Evolutionary conservation across 2,797 vertebrate genomes (phyloP).

Genomic region (Sciurus carolinensis): DNA sequence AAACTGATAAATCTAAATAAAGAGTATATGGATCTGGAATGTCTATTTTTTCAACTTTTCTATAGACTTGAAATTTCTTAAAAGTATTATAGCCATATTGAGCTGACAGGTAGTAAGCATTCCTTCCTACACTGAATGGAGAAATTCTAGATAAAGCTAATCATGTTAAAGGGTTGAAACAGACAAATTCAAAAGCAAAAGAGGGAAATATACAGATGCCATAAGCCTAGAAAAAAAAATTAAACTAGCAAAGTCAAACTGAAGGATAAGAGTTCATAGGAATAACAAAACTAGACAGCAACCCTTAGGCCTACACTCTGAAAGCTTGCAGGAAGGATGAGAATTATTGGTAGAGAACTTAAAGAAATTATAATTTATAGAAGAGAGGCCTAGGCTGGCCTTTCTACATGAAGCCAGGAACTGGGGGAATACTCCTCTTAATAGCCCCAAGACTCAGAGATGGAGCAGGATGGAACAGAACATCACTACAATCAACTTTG

Average conservation of each 20-base stretch:
- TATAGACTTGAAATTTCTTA: neutral
- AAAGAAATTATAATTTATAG: neutral
- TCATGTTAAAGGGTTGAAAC: constrained; percentile 22
- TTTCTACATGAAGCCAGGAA: neutral
- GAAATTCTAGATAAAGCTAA: constrained; percentile 55
- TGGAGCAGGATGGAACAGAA: neutral
- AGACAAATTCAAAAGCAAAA: constrained; percentile 27
- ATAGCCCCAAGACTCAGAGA: neutral
- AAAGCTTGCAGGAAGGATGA: constrained; percentile 10
- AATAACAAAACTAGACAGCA: neutral
- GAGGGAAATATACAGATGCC: constrained; percentile 32
- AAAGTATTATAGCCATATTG: neutral
- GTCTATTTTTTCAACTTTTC: constrained; percentile 15
- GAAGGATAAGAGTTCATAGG: neutral
- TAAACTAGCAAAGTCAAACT: constrained; percentile 20
- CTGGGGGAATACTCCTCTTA: neutral
- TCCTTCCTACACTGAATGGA: neutral
- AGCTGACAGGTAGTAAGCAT: neutral
- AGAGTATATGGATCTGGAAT: neutral
- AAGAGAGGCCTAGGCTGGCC: neutral
- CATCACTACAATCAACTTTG: neutral
- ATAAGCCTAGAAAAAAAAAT: constrained; percentile 38
- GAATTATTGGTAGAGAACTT: neutral
- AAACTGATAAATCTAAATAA: constrained; percentile 14
- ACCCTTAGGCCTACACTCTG: neutral